Base-by-base conservation (phyloP, 2,888 invertebrate genomes). In the Nemotelus pantherinus region DNA sequence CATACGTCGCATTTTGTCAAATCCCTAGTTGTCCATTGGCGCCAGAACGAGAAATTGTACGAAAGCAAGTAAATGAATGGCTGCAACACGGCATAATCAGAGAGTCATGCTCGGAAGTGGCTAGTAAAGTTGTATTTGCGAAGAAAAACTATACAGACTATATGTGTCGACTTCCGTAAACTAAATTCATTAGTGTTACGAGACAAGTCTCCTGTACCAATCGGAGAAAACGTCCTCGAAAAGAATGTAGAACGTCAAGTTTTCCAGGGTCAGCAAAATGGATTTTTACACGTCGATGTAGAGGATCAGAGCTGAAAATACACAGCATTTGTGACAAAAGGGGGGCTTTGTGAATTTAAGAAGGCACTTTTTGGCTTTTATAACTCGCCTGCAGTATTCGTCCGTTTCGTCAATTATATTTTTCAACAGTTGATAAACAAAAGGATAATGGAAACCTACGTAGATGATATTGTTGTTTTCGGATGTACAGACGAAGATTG, bases 201-300 rank as follows among this genome's bases (percentile, higher is more conserved):
- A 25, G 25, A 25, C 25, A 25, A 25, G 25, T 25, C 1, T 78
- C 85, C 85, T 1, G 68, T 86, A 47, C 85, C 86, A 2, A 53
- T 85, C 2, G 85, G 86, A 10, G 85, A 86, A 71, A 85, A 85
- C 76, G 82, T 82, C 5, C 79, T 86, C 41, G 84, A 85, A 48
- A 77, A 75, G 25, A 43, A 65, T 84, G 45, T 79, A 81, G 64
- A 80, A 72, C 10, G 81, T 82, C 6, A 79, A 67, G 77, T 50
- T 82, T 39, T 85, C 83, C 78, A 82, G 80, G 58, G 82, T 83
- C 2, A 71, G 85, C 1, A 81, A 77, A 84, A 84, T 79, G 83
- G 83, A 55, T 84, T 84, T 77, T 84, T 84, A 50, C 84, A 85
- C 79, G 84, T 84, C 9, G 75, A 75, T 2, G 77, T 85, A 3